phyloP scores from a whole-genome alignment of 2,797 vertebrate species.

The Melanotaenia parkinsoni region DNA sequence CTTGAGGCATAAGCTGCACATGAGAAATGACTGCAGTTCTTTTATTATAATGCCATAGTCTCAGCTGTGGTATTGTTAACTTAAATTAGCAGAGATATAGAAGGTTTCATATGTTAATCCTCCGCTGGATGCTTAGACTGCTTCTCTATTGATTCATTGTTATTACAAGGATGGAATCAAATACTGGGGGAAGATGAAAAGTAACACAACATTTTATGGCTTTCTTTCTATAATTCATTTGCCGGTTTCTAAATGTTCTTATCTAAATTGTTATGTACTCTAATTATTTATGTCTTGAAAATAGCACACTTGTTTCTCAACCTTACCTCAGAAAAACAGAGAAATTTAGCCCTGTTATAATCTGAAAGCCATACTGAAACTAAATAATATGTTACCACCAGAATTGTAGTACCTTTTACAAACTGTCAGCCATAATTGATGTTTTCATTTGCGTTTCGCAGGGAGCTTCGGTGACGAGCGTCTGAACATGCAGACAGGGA shows the following conservation, averaged over 20 bases:
- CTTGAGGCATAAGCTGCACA: not conserved
- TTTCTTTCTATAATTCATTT: too few species aligned
- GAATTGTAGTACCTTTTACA: not conserved
- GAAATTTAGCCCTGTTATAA: not conserved
- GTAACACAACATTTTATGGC: not conserved
- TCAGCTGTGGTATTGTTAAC: not conserved
- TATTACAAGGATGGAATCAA: not conserved
- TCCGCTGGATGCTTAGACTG: not conserved
- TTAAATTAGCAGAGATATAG: not conserved
- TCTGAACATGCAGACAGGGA: not conserved
- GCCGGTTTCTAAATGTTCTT: not conserved
- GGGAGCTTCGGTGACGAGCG: not conserved
- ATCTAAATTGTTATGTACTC: not conserved
- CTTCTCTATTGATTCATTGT: not conserved
- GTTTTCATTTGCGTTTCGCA: not conserved
- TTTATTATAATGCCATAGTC: not conserved
- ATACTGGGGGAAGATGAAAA: not conserved
- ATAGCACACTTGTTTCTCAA: not conserved
- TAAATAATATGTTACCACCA: slow-evolving; percentile 6
- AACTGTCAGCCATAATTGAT: not conserved
- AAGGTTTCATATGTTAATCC: not conserved
- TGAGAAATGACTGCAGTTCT: not conserved
- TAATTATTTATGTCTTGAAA: not conserved
- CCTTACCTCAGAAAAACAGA: not conserved
- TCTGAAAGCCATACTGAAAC: not conserved